Conservation (phyloP, 1,140 invertebrate genomes). For the Xylocopa sonorina region DNA sequence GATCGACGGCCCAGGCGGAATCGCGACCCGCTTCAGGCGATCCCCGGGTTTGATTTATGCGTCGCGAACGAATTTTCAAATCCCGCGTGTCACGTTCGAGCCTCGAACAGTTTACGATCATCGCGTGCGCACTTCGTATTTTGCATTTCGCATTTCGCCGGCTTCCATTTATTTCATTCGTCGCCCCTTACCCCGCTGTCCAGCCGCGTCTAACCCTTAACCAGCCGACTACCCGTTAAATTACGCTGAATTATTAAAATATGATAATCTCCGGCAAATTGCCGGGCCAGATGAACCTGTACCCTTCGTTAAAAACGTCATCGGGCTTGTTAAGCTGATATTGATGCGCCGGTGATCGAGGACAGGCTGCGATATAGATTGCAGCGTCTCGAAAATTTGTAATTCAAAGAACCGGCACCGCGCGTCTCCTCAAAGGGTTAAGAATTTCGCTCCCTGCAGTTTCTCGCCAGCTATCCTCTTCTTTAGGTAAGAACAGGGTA, state of each 20-base stretch:
- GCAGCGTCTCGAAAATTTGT: background rate
- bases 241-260: constrained; percentile 36
- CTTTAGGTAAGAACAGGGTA: too few relatives aligned
- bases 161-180: constrained; percentile 16
- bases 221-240: background rate
- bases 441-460: background rate
- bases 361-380: background rate
- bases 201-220: background rate
- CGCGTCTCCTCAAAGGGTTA: background rate
- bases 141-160: constrained; percentile 22
- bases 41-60: constrained; percentile 4
- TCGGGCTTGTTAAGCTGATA: constrained; percentile 25
- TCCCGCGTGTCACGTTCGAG: background rate
- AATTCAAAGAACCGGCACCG: background rate
- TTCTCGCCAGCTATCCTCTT: too few relatives aligned
- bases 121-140: constrained; percentile 17
- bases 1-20: constrained; percentile 13
- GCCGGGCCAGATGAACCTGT: constrained; percentile 23
- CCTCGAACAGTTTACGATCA: constrained; percentile 8
- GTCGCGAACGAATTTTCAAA: constrained; percentile 12
- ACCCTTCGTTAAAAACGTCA: constrained; percentile 33
- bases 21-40: constrained; percentile 18
- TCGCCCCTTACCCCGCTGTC: background rate
- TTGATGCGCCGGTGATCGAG: constrained; percentile 12
- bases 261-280: constrained; percentile 29